Evolutionary conservation across 2,888 invertebrate species (phyloP).

Genomic region (Meliscaeva auricollis): DNA sequence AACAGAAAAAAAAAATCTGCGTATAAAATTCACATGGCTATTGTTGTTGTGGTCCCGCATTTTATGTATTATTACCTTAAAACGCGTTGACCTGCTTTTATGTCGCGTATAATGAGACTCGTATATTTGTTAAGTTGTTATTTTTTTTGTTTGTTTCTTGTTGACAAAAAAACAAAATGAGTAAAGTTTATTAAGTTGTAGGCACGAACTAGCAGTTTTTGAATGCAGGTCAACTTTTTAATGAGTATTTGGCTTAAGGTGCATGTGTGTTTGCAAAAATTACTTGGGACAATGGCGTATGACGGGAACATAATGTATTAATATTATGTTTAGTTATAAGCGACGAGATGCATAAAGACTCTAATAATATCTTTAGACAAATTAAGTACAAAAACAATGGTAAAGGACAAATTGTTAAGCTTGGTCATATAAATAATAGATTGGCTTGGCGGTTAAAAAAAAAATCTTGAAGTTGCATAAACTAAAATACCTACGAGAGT

Average conservation of each 20-base stretch:
- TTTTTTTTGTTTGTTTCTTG: constrained; percentile 6
- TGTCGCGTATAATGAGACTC: constrained; percentile 63
- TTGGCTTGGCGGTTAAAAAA: not conserved
- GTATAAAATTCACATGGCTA: constrained; percentile 53
- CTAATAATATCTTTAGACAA: too few relatives aligned
- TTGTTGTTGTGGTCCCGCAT: constrained; percentile 56
- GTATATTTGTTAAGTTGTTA: constrained; percentile 35
- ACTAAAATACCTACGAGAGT: too few relatives aligned
- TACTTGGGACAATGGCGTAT: constrained; percentile 68
- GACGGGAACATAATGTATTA: constrained; percentile 24
- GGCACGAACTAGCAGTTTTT: constrained; percentile 68
- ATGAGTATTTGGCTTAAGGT: constrained; percentile 37
- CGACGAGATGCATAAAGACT: not conserved
- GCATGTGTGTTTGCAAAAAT: constrained; percentile 39
- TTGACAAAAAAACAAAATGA: constrained; percentile 5
- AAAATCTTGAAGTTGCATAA: too few relatives aligned
- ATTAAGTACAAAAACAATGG: not conserved
- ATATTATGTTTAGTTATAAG: not conserved
- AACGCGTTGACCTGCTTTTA: constrained; percentile 73
- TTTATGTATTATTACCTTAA: constrained; percentile 67
- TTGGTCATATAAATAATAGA: not conserved
- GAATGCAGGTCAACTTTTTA: constrained; percentile 64
- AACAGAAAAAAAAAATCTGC: constrained; percentile 45
- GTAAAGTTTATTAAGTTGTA: constrained; percentile 48
- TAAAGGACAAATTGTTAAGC: constrained; percentile 34